Evolutionary conservation across 2,888 invertebrate genomes (phyloP), one percentile per base, ranked within the genome.

Genomic region (Masnerella sp.): DNA sequence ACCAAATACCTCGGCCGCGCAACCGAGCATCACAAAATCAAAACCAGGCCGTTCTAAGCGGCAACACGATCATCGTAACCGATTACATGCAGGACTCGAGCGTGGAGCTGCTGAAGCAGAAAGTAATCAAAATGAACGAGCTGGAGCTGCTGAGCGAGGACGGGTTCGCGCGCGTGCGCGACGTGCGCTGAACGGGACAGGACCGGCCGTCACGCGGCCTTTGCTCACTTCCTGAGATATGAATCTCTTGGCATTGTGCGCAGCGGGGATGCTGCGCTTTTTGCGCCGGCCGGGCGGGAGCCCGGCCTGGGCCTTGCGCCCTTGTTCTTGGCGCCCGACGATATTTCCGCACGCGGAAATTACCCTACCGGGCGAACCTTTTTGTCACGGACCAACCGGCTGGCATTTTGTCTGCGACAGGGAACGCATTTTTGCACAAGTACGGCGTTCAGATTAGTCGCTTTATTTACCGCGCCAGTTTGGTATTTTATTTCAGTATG

Each of bases 161-260:
- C 34, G 34, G 11, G 28, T n/a, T n/a, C 75, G 83, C 83, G 40
- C 84, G 86, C 72, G 84, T 86, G 81, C 85, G 84, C 36, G 87
- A 87, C 68, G 82, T 87, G 83, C 87, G 87, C 73, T 87, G 87
- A 87, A 78, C 62, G 69, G 51, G 62, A 52, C n/a, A 14, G 42
- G 22, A 30, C 43, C 32, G 58, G 72, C 65, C 78, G 76, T 64
- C 30, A 34, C 40, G 45, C 65, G 75, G 76, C 64, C 78, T 77
- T 77, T 75, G 78, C 58, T 76, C 74, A 79, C 83, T 83, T 77
- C 79, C 76, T 79, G 86, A 85, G 86, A 85, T 86, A 86, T 86
- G 86, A 86, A 85, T 85, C 86, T 85, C 14, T 82, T 81, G 78
- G 81, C 70, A 81, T 85, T 84, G 81, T 82, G 79, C 81, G 79